Percentiles rank a stretch among this genome's conserved stretches.
phyloP scores from a whole-genome alignment of 2,888 invertebrate genomes.

The Hirtodrosophila histrioides region DNA sequence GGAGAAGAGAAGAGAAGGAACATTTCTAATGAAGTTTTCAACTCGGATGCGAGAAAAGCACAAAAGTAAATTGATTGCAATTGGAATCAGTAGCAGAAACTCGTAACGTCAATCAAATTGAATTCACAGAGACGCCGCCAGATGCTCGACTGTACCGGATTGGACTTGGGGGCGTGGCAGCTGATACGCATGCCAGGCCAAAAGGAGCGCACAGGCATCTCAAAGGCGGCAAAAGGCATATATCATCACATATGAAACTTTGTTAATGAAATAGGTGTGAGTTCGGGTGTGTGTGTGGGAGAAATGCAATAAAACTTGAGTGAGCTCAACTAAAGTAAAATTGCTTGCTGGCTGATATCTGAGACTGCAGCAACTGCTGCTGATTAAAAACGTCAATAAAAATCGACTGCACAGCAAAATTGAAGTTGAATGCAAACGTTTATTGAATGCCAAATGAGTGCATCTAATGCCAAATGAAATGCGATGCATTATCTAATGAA shows the following conservation, averaged over 20 bases:
- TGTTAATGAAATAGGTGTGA: slow-evolving; percentile 76
- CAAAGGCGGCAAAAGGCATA: slow-evolving; percentile 63
- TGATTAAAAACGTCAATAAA: slow-evolving; percentile 80
- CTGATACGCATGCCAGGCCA: slow-evolving; percentile 37
- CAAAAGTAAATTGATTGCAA: slow-evolving; percentile 80
- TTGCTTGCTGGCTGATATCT: slow-evolving; percentile 47
- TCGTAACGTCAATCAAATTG: slow-evolving; percentile 81
- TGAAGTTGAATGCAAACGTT: slow-evolving; percentile 73
- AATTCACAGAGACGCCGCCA: slow-evolving; percentile 64
- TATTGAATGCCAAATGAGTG: slow-evolving; percentile 74
- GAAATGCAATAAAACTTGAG: slow-evolving; percentile 76
- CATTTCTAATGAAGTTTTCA: slow-evolving; percentile 79
- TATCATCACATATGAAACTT: slow-evolving; percentile 78
- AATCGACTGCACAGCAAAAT: slow-evolving; percentile 70
- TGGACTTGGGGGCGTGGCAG: slow-evolving; percentile 18
- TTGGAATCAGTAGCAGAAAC: slow-evolving; percentile 79
- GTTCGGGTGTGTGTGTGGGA: slow-evolving; percentile 13
- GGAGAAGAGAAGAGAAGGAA: slow-evolving; percentile 30
- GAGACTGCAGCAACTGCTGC: slow-evolving; percentile 44
- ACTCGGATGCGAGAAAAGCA: slow-evolving; percentile 72
- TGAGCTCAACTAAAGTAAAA: slow-evolving; percentile 59
- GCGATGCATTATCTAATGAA: slow-evolving; percentile 56
- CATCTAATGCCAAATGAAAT: slow-evolving; percentile 63
- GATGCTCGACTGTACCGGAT: slow-evolving; percentile 19
- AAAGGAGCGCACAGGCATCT: slow-evolving; percentile 43